phyloP scores from a whole-genome alignment of 35 echinoderm and acorn worm genomes.

The Diadema setosum region DNA sequence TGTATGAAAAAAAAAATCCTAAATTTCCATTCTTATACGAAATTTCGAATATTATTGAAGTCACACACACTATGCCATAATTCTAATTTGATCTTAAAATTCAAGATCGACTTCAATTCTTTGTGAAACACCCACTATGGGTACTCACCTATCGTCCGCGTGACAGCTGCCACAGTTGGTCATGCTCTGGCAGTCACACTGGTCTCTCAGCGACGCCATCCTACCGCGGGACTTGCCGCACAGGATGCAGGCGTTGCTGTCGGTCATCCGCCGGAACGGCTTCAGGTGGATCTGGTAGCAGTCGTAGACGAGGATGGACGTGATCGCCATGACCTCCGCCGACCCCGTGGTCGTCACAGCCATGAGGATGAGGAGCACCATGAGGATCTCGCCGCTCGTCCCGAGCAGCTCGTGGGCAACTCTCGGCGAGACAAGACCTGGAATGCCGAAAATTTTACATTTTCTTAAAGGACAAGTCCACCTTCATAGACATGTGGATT shows the following conservation, averaged over 20 bases:
- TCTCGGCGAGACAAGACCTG: conserved; percentile 74
- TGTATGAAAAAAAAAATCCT: no score
- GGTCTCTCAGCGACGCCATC: conserved; percentile 60
- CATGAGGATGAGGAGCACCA: conserved; percentile 87
- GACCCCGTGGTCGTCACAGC: conserved; percentile 94
- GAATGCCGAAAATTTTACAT: no score
- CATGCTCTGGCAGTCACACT: conserved; percentile 62
- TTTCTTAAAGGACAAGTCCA: no score
- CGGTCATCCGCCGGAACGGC: conserved; percentile 61
- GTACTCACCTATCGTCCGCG: no score
- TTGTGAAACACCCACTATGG: no score
- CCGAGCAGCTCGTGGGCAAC: conserved; percentile 84
- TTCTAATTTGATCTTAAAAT: no score
- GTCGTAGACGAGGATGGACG: conserved; percentile 92
- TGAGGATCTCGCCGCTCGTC: conserved; percentile 50
- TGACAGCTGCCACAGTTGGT: conserved; percentile 39
- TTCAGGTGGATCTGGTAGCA: conserved; percentile 89
- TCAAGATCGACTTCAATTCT: no score
- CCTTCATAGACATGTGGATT: no score
- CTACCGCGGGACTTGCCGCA: conserved; percentile 81
- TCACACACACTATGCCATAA: no score
- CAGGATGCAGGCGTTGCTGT: conserved; percentile 76
- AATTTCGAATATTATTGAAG: no score
- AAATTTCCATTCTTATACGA: no score
- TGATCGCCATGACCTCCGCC: conserved; percentile 94